A percentile compares a stretch with the other conserved stretches of the same genome.
Evolutionary conservation across 2,888 invertebrate genomes (phyloP).

Genomic region (Falcaria lacertinaria): DNA sequence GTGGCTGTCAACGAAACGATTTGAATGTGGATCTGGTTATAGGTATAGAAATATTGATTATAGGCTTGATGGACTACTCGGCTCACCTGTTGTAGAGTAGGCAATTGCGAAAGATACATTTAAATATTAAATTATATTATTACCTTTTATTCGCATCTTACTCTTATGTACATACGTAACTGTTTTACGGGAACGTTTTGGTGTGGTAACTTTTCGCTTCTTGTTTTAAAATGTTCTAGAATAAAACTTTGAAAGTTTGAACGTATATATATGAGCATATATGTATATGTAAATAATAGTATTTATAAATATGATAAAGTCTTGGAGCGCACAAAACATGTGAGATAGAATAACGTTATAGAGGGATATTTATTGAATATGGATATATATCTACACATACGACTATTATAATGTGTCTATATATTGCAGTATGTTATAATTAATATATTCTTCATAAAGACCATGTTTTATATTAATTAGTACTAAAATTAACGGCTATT

Average conservation of each 20-base stretch:
- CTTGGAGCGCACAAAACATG: conserved; percentile 74
- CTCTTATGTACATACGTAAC: too few relatives aligned
- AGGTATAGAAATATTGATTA: background rate
- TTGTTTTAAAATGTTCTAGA: conserved; percentile 7
- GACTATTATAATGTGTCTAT: conserved; percentile 20
- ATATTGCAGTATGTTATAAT: conserved; percentile 11
- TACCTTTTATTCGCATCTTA: background rate
- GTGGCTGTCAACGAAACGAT: too few relatives aligned
- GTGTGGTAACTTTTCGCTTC: conserved; percentile 14
- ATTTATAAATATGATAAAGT: conserved; percentile 55
- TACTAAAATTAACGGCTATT: too few relatives aligned
- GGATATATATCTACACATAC: conserved; percentile 33
- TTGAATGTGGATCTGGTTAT: too few relatives aligned
- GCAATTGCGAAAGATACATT: background rate
- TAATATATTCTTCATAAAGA: conserved; percentile 4
- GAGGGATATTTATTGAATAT: conserved; percentile 51
- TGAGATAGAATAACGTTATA: conserved; percentile 62
- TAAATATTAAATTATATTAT: background rate
- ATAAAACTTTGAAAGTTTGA: conserved; percentile 23
- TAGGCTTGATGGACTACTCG: too few relatives aligned
- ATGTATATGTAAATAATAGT: conserved; percentile 28
- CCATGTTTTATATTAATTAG: conserved; percentile 5
- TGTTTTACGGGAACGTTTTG: conserved; percentile 3
- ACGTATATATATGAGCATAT: conserved; percentile 19
- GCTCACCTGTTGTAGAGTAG: too few relatives aligned